These are phyloP conservation scores for Papilio aristodemus DNA, from an alignment of 1,140 invertebrate species.

Conservation along the genomic window DNA sequence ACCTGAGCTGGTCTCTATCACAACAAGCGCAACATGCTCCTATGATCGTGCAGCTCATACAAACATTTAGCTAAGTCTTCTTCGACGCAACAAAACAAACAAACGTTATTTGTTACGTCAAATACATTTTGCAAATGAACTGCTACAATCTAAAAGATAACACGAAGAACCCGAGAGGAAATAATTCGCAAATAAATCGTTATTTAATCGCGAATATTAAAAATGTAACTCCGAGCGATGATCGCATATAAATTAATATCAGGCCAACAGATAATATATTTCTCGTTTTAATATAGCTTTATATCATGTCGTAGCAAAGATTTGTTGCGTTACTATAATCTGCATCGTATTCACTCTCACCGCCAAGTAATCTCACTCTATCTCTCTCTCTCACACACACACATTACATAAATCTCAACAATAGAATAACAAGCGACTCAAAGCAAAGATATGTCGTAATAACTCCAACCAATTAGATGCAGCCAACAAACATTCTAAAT, in stretches of 20 bases:
- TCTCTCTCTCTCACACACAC: background rate
- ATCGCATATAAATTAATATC: background rate
- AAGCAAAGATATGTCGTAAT: background rate
- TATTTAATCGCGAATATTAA: slow-evolving; percentile 24
- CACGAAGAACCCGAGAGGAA: background rate
- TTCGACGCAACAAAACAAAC: background rate
- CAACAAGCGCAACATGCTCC: background rate
- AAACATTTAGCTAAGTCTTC: background rate
- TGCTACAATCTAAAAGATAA: background rate
- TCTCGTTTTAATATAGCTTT: slow-evolving; percentile 4
- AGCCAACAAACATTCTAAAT: slow-evolving; percentile 21
- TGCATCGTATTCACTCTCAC: background rate
- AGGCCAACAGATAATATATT: background rate
- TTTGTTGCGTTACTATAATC: background rate
- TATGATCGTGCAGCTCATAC: background rate
- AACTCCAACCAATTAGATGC: background rate
- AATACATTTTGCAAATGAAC: background rate
- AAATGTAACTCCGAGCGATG: background rate
- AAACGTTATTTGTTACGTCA: background rate
- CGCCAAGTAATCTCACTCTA: background rate
- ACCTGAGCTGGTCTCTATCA: background rate
- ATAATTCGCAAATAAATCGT: slow-evolving; percentile 15
- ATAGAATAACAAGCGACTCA: slow-evolving; percentile 22
- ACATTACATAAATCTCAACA: slow-evolving; percentile 1
- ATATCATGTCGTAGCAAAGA: background rate